phyloP scores from a whole-genome alignment of 2,113 vertebrate species.

The Oostethus manadensis region DNA sequence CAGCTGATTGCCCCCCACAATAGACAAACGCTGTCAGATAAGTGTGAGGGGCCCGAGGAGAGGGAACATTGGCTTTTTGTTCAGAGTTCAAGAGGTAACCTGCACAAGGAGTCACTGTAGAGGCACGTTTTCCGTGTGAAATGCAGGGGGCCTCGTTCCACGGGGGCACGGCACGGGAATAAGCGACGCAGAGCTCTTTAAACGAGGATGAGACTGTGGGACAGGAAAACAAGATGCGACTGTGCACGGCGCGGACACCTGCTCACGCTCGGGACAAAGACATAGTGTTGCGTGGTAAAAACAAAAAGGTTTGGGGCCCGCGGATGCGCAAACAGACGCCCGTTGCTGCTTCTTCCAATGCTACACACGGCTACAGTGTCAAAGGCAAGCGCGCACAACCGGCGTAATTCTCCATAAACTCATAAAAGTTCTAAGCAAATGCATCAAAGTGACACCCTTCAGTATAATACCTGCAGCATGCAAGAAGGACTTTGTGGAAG shows the following conservation, averaged over 20 bases:
- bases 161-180: background rate
- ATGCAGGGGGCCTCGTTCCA: conserved; percentile 34
- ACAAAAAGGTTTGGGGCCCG: conserved; percentile 34
- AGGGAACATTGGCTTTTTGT: conserved; percentile 27
- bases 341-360: conserved; percentile 3
- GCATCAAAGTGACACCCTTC: conserved; percentile 47
- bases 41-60: background rate
- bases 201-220: conserved; percentile 4
- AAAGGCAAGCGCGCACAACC: conserved; percentile 35
- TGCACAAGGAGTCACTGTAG: conserved; percentile 44
- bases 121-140: conserved; percentile 14
- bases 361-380: conserved; percentile 28
- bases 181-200: conserved; percentile 6
- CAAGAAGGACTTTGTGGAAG: background rate
- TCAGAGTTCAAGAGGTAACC: conserved; percentile 23
- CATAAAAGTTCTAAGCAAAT: conserved; percentile 44
- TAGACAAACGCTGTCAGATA: conserved; percentile 28
- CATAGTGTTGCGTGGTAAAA: conserved; percentile 1
- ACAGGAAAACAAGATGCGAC: conserved; percentile 31
- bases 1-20: conserved; percentile 17
- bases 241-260: conserved; percentile 46
- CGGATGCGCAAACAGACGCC: background rate
- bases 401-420: conserved; percentile 34
- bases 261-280: conserved; percentile 10
- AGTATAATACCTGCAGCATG: conserved; percentile 32